Evolutionary conservation across 2,888 invertebrate genomes (phyloP), one percentile per base, ranked within the genome.

Genomic region (Brenthis ino): DNA sequence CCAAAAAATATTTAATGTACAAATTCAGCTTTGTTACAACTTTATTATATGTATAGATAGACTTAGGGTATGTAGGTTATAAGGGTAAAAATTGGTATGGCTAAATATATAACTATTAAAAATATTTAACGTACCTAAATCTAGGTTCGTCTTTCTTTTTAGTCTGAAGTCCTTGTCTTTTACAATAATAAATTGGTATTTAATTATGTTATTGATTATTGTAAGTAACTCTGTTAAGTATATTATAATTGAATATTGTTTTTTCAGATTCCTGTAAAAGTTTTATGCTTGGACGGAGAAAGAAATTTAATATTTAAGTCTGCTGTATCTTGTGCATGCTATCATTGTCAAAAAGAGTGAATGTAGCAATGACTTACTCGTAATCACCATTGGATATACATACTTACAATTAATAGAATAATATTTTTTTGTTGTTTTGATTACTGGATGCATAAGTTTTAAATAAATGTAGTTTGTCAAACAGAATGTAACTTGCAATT

Each of bases 301-400:
- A 94, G 96, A 77, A 96, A 95, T 77, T 92, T 97, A 69, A 95
- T 95, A 67, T 97, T 97, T 84, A 97, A 97, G 86, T 97, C 97
- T 14, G 97, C 98, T 4, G 94, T 95, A 67, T 94, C 95, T 53
- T 98, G 97, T 86, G 94, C 96, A 50, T 98, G 98, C 85, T 97
- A 96, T 81, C 97, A 97, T 83, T 97, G 97, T 87, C 97, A 97
- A 88, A 97, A 97, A 83, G 95, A 95, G 79, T 91, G 81, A 83
- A 61, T 58, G 20, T 55, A 16, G 24, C 6, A 50, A 8, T 56
- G 3, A 20, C n/a, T 12, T 16, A 14, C 50, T 11, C 6, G 14
- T 50, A 4, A 47, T 20, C 8, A 12, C 8, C 24, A 16, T 16
- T 24, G 43, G 57, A 13, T 57, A 60, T 50, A 16, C 14, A n/a